Conservation (phyloP, 2,113 vertebrate species). For the Lagenorhynchus albirostris region DNA sequence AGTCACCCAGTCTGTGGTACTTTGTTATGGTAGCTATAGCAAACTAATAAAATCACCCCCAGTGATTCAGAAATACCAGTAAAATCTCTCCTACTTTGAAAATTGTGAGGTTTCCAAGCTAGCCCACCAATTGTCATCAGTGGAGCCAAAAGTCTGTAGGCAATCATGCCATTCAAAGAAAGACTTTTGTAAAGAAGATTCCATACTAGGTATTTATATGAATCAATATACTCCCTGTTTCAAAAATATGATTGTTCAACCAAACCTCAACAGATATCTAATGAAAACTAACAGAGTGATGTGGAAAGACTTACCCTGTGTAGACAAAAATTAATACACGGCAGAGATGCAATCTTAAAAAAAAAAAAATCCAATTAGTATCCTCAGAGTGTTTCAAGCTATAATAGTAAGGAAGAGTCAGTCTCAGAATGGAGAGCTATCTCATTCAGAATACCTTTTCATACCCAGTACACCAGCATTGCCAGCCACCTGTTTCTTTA, state of each 20-base stretch:
- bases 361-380: not conserved
- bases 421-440: not conserved
- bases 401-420: not conserved
- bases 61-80: not conserved
- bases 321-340: not conserved
- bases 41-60: not conserved
- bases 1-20: not conserved
- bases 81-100: not conserved
- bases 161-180: not conserved
- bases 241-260: not conserved
- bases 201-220: not conserved
- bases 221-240: not conserved
- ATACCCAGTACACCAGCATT: not conserved
- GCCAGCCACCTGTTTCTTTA: constrained; percentile 8
- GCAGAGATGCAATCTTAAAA: not conserved
- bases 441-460: not conserved
- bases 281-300: not conserved
- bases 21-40: not conserved
- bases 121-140: not conserved
- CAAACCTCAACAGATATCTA: not conserved
- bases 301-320: not conserved
- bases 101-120: not conserved
- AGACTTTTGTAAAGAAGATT: not conserved
- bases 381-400: not conserved
- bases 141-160: not conserved